A percentile compares a stretch with the other conserved stretches of the same genome.
Conservation (phyloP, 2,888 invertebrate genomes). For the Lottia gigantea region DNA sequence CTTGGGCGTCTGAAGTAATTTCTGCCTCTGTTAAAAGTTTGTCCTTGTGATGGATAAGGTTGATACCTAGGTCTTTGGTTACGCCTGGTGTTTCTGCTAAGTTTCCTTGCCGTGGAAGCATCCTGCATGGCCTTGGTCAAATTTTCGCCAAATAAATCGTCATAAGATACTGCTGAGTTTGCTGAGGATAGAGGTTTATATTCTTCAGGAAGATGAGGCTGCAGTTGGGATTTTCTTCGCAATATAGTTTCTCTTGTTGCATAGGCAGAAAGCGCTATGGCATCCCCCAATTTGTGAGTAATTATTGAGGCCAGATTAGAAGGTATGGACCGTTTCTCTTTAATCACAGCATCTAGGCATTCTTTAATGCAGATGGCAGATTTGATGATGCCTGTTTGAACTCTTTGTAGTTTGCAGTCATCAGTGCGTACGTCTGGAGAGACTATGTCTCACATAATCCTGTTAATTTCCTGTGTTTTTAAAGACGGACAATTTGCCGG, state of each 20-base stretch:
- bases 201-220: neutral
- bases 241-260: neutral
- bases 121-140: slow-evolving; percentile 1
- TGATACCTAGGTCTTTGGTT: neutral
- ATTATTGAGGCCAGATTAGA: neutral
- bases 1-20: neutral
- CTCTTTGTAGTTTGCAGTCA: neutral
- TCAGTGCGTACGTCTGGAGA: neutral
- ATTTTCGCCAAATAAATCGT: slow-evolving; percentile 4
- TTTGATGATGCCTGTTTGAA: neutral
- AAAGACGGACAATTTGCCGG: neutral
- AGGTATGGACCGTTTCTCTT: too few species aligned
- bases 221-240: neutral
- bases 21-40: too few species aligned
- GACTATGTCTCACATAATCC: neutral
- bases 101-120: neutral
- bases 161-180: neutral
- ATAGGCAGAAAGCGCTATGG: neutral
- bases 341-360: neutral
- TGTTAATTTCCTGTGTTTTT: neutral
- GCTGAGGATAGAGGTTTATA: neutral
- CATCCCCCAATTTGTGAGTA: neutral
- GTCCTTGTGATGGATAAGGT: neutral
- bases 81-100: neutral
- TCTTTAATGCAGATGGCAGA: neutral